Evolutionary conservation across 2,888 invertebrate species (phyloP), one percentile per base, ranked within the genome.

Genomic region (Aplocera efformata): DNA sequence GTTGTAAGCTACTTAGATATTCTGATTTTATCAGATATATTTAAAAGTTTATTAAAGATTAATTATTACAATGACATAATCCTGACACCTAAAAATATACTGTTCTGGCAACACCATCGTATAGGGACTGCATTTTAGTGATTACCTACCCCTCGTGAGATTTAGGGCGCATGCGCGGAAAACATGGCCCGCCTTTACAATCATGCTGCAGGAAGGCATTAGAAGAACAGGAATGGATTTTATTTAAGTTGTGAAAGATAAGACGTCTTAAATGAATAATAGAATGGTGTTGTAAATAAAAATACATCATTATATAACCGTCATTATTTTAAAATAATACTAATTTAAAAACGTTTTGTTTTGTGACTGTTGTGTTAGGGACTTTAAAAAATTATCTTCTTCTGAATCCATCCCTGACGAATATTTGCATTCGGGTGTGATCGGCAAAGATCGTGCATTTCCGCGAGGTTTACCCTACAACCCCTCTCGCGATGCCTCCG

Each of bases 121-220:
- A 46, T 53, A 65, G 63, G n/a, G 56, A 56, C 53, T 51, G 48
- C 56, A 61, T 57, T 63, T 72, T 82, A 85, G 81, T 78, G 79
- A 84, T 83, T 83, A 71, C 72, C 36, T 81, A 70, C 66, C 66
- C 62, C 56, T 57, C 56, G 58, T 56, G 67, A 66, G 68, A 71
- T 63, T 66, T 55, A 53, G 37, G 39, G 74, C 86, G 86, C 86
- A 85, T 83, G 86, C 86, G 86, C 67, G 72, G 56, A 74, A 77
- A 82, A 80, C 59, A 84, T 85, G 83, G 83, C 83, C 67, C 50
- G 56, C 51, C 64, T 24, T 66, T 68, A n/a, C 71, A 72, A 71
- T 71, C 74, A 77, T 69, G 69, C 70, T 78, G 79, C 79, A 75
- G 83, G 81, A 79, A 72, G 67, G 69, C 58, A 66, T 60, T 64